Evolutionary conservation across 2,113 vertebrate genomes (phyloP).

Genomic region (Sakesphorus luctuosus): DNA sequence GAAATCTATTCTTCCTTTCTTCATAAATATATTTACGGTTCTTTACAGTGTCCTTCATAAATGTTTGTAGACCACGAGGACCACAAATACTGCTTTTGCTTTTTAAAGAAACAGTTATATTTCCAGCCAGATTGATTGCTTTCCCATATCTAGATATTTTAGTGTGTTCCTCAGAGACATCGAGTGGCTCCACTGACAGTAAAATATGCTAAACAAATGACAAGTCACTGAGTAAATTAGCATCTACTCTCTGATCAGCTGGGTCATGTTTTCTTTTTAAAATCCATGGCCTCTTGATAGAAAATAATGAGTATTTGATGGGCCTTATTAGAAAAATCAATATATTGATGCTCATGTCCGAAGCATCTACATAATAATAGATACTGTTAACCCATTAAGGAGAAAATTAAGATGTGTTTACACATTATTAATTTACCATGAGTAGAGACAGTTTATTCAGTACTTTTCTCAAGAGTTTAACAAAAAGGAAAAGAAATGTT

Average conservation of each 20-base stretch:
- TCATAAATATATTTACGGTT: background rate
- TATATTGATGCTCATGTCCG: slow-evolving; percentile 88
- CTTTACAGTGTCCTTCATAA: background rate
- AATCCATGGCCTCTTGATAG: slow-evolving; percentile 82
- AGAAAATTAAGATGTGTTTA: slow-evolving; percentile 69
- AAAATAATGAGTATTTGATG: slow-evolving; percentile 95
- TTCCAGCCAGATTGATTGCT: slow-evolving; percentile 18
- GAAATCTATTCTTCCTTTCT: background rate
- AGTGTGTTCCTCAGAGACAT: slow-evolving; percentile 53
- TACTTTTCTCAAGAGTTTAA: slow-evolving; percentile 46
- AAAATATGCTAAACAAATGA: slow-evolving; percentile 77
- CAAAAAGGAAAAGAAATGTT: slow-evolving; percentile 15
- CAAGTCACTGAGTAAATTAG: slow-evolving; percentile 78
- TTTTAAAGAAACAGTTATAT: slow-evolving; percentile 10
- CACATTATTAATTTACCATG: slow-evolving; percentile 66
- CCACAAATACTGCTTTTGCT: background rate
- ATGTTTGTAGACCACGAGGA: background rate
- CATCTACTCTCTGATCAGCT: slow-evolving; percentile 85
- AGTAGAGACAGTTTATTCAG: slow-evolving; percentile 51
- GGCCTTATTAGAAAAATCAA: slow-evolving; percentile 95
- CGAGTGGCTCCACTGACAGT: slow-evolving; percentile 66
- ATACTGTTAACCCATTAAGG: slow-evolving; percentile 86
- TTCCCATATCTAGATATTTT: slow-evolving; percentile 62
- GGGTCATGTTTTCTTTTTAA: slow-evolving; percentile 85
- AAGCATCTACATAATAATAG: slow-evolving; percentile 88